These are phyloP conservation scores for Pempheris klunzingeri DNA, from an alignment of 2,797 vertebrate genomes.

Conservation along the genomic window DNA sequence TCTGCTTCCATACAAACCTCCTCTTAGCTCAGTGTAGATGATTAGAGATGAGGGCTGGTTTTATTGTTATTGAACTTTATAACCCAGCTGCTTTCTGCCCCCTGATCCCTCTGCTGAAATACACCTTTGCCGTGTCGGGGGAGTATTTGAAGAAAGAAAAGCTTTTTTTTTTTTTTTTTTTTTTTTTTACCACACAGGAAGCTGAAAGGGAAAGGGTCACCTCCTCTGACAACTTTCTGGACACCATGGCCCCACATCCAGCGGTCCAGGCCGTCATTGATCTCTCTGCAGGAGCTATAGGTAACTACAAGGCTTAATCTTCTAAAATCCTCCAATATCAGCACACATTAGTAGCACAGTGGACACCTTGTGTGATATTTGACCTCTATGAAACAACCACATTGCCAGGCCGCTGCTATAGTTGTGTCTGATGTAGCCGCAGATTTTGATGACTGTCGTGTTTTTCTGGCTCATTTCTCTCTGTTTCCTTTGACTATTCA, in stretches of 20 bases:
- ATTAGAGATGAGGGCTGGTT: neutral
- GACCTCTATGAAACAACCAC: neutral
- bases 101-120: neutral
- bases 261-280: slow-evolving; percentile 94
- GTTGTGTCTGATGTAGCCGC: slow-evolving; percentile 13
- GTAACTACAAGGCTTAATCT: slow-evolving; percentile 78
- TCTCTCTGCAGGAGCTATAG: slow-evolving; percentile 95
- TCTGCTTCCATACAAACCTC: neutral
- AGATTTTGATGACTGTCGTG: slow-evolving; percentile 64
- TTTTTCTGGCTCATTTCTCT: slow-evolving; percentile 69
- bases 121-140: too few species aligned
- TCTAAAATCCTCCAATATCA: neutral
- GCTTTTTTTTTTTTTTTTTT: neutral
- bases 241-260: slow-evolving; percentile 90
- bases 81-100: slow-evolving; percentile 10
- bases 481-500: slow-evolving; percentile 38
- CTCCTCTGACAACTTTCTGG: slow-evolving; percentile 17
- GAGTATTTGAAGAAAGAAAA: too few species aligned
- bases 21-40: neutral
- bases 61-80: slow-evolving; percentile 29
- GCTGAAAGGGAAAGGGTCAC: slow-evolving; percentile 40
- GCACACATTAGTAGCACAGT: too few species aligned
- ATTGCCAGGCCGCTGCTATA: neutral
- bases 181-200: slow-evolving; percentile 30
- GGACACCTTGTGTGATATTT: neutral